phyloP scores from a whole-genome alignment of 2,888 invertebrate species.

The Machimus rusticus region DNA sequence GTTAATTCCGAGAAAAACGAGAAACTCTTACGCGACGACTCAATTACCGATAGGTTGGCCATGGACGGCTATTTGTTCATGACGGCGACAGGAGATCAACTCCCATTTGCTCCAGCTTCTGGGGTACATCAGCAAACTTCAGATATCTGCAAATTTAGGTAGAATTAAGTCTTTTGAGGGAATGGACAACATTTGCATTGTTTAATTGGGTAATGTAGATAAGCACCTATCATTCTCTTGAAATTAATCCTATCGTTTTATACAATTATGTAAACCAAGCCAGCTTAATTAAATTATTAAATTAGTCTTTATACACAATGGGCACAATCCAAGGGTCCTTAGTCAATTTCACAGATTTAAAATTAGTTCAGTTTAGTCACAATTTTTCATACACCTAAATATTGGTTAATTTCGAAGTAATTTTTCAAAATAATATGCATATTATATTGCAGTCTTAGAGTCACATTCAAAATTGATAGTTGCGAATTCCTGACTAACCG shows the following conservation, averaged over 20 bases:
- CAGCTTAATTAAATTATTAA: neutral
- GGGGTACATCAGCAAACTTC: neutral
- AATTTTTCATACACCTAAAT: no score
- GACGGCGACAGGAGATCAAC: neutral
- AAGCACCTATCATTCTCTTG: neutral
- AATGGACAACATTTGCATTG: neutral
- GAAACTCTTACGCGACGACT: neutral
- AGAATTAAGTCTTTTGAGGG: neutral
- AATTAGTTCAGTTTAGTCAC: no score
- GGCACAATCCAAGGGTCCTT: no score
- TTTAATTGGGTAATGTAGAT: neutral
- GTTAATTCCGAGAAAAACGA: slow-evolving; percentile 10
- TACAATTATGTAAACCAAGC: neutral
- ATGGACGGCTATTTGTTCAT: neutral
- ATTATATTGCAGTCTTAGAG: no score
- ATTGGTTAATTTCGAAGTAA: no score
- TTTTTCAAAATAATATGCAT: no score
- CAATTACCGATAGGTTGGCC: neutral
- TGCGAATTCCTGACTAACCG: no score
- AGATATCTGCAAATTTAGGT: neutral
- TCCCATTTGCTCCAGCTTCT: neutral
- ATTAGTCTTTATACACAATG: no score
- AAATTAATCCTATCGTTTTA: neutral
- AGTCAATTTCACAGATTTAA: no score
- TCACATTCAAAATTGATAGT: no score